phyloP scores from a whole-genome alignment of 37 sponge, comb jelly and placozoan species.

The Halisarca cf. caerulea region DNA sequence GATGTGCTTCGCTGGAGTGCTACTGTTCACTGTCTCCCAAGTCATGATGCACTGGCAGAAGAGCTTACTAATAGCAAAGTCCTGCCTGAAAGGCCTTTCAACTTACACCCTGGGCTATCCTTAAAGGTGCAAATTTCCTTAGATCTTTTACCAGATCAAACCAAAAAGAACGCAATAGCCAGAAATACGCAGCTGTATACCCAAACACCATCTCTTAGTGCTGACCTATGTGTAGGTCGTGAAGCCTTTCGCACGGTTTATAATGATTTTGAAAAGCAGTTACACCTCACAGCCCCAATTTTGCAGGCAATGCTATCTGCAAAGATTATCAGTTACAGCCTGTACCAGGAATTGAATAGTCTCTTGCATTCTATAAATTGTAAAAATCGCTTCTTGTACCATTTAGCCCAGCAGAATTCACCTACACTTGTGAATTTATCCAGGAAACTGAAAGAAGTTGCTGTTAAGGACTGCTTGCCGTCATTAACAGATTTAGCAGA shows the following conservation, averaged over 20 bases:
- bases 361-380: neutral
- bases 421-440: neutral
- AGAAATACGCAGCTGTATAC: too few relatives aligned
- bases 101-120: too few relatives aligned
- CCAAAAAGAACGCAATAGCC: too few relatives aligned
- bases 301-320: neutral
- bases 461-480: neutral
- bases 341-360: neutral
- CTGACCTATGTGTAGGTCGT: neutral
- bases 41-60: too few relatives aligned
- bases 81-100: too few relatives aligned
- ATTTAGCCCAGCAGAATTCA: neutral
- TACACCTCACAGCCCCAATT: neutral
- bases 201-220: too few relatives aligned
- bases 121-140: too few relatives aligned
- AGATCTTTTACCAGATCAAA: too few relatives aligned
- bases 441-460: neutral
- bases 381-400: neutral
- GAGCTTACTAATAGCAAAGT: too few relatives aligned
- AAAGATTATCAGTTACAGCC: neutral
- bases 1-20: too few relatives aligned
- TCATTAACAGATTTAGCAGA: neutral
- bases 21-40: too few relatives aligned
- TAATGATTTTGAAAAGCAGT: neutral
- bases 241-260: neutral